These are phyloP conservation scores for Harpagoxenus sublaevis DNA, from an alignment of 2,888 invertebrate species.

Conservation along the genomic window DNA sequence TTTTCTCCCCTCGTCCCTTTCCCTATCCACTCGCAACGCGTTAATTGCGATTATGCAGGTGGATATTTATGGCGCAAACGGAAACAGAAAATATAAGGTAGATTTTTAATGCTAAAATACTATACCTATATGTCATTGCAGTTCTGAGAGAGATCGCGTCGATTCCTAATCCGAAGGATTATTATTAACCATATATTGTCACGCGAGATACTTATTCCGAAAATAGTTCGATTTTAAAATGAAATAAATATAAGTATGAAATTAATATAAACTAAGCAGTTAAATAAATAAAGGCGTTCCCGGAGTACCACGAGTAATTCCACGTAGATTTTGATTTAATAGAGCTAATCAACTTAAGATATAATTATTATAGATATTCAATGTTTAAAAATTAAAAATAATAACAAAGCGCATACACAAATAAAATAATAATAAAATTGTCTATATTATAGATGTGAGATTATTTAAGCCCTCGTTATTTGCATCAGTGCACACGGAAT, in stretches of 20 bases:
- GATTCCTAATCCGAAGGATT: conserved; percentile 3
- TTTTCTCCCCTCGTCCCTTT: not conserved
- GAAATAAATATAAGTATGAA: conserved; percentile 2
- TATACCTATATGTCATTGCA: conserved; percentile 7
- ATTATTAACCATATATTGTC: not conserved
- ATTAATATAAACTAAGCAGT: not conserved
- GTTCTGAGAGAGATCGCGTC: not conserved
- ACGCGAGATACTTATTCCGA: not conserved
- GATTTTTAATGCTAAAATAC: not conserved
- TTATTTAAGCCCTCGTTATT: not conserved
- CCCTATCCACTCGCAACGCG: conserved; percentile 48
- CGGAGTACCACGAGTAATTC: not conserved
- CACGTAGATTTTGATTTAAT: not conserved
- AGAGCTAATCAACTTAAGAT: not conserved
- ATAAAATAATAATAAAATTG: conserved; percentile 3
- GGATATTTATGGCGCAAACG: conserved; percentile 62
- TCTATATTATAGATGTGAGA: not conserved
- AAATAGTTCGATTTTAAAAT: not conserved
- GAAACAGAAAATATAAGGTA: conserved; percentile 41
- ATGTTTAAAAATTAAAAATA: not conserved
- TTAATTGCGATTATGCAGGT: conserved; percentile 69
- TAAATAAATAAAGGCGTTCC: not conserved
- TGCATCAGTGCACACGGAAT: not conserved
- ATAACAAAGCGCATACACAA: not conserved
- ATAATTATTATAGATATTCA: not conserved